Evolutionary conservation across 2,888 invertebrate species (phyloP), one percentile per base, ranked within the genome.

Genomic region (Cerastis rubricosa): DNA sequence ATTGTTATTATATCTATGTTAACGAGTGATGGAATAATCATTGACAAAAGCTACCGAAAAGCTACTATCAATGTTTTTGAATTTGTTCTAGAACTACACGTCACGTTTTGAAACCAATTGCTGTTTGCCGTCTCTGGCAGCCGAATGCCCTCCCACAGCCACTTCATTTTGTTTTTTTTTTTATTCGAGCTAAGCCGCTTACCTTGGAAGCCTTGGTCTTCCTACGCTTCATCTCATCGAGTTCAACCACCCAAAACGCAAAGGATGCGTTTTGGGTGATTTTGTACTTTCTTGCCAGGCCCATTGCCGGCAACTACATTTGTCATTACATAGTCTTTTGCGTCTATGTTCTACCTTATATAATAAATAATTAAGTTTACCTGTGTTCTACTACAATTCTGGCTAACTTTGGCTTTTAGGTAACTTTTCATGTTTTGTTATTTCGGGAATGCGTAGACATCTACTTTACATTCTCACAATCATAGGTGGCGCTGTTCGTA

Each of bases 401-500:
- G 3, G 40, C 4, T 43, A n/a, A n/a, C n/a, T 63, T 63, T 35
- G 61, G 35, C 2, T 35, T 63, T 40, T 40, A 4, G 2, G 35
- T 8, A 14, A 22, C 19, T 19, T 43, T 51, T 9, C 5, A 6
- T 9, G 22, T 43, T 70, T 51, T 6, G 14, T 35, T 29, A 43
- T 59, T 71, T 43, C 1, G n/a, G 6, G 7, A n/a, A 29, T 57
- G 45, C 22, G 29, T 47, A 14, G 17, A 5, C 17, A 59, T 1
- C n/a, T 22, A 40, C 43, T 64, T 69, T 61, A 40, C 51, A 12
- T 19, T 63, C 6, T 57, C 0, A 0, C n/a, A 66, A 66, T 67
- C 14, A 70, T 79, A 82, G 84, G 43, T 82, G 81, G 80, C 81
- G 84, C 84, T 81, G 84, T 35, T 64, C 19, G 67, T 68, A 43